Evolutionary conservation across 2,113 vertebrate genomes (phyloP).

Genomic region (Drymodes brunneopygia): DNA sequence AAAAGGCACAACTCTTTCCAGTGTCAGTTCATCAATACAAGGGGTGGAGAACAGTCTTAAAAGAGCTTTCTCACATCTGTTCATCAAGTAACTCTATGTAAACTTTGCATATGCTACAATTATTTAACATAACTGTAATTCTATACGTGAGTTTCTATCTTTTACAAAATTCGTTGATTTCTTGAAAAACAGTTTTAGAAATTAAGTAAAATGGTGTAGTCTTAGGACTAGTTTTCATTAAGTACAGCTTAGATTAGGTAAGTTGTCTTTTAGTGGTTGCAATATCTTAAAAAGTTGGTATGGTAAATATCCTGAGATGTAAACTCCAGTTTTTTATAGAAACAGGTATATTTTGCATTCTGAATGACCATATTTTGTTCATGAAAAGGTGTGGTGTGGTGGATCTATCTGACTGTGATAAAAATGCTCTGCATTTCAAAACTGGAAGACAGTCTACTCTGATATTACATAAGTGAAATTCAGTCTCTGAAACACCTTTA

Average conservation of each 20-base stretch:
- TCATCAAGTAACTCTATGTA: not conserved
- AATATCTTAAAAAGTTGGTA: not conserved
- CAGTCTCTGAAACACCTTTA: not conserved
- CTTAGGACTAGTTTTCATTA: not conserved
- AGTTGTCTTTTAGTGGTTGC: not conserved
- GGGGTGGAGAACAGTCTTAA: not conserved
- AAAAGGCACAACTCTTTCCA: not conserved
- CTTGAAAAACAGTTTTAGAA: not conserved
- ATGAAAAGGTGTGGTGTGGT: not conserved
- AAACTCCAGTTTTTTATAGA: not conserved
- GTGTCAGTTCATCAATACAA: not conserved
- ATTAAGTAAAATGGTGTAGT: not conserved
- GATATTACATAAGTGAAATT: not conserved
- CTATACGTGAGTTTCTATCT: not conserved
- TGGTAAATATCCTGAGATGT: not conserved
- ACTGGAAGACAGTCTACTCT: not conserved
- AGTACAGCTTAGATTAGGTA: not conserved
- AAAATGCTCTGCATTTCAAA: not conserved
- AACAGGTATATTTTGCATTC: not conserved
- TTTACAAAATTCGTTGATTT: not conserved
- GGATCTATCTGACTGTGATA: not conserved
- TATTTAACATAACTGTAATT: not conserved
- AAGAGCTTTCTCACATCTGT: not conserved
- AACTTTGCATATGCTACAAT: not conserved
- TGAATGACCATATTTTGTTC: not conserved